These are phyloP conservation scores for Harlomillsia oculata DNA, from an alignment of 1,140 invertebrate genomes.

Conservation along the genomic window DNA sequence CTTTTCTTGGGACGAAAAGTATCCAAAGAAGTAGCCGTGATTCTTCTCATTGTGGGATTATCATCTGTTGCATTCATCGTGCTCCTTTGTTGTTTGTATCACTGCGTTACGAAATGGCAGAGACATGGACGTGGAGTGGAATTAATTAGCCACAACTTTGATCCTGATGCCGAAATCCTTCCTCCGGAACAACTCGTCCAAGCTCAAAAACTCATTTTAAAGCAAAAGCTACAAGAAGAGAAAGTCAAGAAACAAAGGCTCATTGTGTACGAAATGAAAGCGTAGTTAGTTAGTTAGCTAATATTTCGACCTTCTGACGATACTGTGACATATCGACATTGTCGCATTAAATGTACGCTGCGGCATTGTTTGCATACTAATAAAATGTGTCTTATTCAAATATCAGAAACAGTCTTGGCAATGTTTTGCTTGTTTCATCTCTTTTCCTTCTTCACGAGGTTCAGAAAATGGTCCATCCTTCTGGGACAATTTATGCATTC, in stretches of 20 bases:
- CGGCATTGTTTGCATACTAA: neutral
- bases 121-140: too few species aligned
- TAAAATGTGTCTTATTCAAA: too few species aligned
- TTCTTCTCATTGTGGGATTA: too few species aligned
- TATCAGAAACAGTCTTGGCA: neutral
- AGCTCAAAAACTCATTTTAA: conserved; percentile 2
- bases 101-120: too few species aligned
- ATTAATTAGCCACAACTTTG: too few species aligned
- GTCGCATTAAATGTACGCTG: neutral
- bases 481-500: too few species aligned
- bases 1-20: too few species aligned
- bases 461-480: too few species aligned
- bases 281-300: neutral
- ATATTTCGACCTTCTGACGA: neutral
- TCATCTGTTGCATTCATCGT: too few species aligned
- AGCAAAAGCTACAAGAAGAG: conserved; percentile 1
- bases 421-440: neutral
- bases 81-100: too few species aligned
- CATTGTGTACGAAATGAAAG: neutral
- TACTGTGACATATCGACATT: neutral
- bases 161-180: neutral
- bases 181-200: conserved; percentile 4
- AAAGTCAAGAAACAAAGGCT: neutral
- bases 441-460: neutral
- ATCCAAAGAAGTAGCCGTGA: too few species aligned